Conservation (phyloP, 1,140 invertebrate genomes). For the Protaetia brevitarsis region DNA sequence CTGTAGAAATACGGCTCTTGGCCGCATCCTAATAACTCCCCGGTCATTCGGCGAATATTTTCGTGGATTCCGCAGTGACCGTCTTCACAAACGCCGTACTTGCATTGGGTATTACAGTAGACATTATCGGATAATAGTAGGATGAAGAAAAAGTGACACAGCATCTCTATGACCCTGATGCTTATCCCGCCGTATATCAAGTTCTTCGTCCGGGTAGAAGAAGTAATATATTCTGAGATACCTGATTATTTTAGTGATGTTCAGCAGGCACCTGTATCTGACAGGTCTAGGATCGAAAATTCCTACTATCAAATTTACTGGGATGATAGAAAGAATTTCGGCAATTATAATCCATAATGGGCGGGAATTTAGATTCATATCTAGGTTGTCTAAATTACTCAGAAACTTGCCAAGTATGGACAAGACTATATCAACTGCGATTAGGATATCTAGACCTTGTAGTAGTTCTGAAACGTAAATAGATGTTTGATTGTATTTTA, state of each 20-base stretch:
- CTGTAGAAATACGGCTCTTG: background rate
- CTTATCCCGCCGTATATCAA: background rate
- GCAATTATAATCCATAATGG: background rate
- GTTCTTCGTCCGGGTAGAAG: background rate
- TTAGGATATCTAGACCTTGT: background rate
- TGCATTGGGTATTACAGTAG: background rate
- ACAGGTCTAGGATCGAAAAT: background rate
- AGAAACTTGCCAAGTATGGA: background rate
- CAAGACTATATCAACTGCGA: background rate
- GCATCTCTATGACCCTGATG: background rate
- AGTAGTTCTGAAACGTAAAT: background rate
- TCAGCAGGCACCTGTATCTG: background rate
- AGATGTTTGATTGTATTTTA: background rate
- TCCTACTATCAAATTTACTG: background rate
- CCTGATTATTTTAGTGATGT: background rate
- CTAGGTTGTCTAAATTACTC: background rate
- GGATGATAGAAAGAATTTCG: constrained; percentile 1
- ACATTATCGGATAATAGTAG: background rate
- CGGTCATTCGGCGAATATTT: background rate
- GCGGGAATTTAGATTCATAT: background rate
- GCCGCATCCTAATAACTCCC: background rate
- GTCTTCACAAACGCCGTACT: background rate
- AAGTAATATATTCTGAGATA: background rate
- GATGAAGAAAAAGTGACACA: background rate
- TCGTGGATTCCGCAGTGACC: background rate